These are phyloP conservation scores for Trichopoda pennipes DNA, from an alignment of 2,888 invertebrate genomes.

Conservation along the genomic window DNA sequence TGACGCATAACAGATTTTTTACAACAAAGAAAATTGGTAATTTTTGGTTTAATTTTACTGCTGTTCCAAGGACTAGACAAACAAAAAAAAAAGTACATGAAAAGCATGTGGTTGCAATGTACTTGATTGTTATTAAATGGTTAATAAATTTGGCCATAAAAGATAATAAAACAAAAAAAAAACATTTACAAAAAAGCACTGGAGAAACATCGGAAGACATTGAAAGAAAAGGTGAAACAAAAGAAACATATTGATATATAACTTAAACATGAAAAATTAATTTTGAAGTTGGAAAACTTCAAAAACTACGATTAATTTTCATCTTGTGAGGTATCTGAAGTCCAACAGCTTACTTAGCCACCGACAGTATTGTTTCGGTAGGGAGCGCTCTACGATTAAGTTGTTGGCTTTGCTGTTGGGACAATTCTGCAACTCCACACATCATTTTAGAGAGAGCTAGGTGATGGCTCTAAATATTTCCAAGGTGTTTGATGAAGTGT, in stretches of 20 bases:
- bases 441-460: too few relatives aligned
- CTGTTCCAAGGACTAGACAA: slow-evolving; percentile 5
- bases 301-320: too few relatives aligned
- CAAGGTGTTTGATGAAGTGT: too few relatives aligned
- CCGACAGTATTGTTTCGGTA: too few relatives aligned
- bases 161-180: slow-evolving; percentile 17
- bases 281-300: too few relatives aligned
- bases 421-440: too few relatives aligned
- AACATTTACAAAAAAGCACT: neutral
- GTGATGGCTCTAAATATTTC: too few relatives aligned
- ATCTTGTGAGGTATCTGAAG: too few relatives aligned
- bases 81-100: slow-evolving; percentile 19
- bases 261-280: neutral
- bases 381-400: too few relatives aligned
- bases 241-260: neutral
- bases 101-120: slow-evolving; percentile 65
- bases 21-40: slow-evolving; percentile 66
- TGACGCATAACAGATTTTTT: slow-evolving; percentile 67
- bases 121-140: slow-evolving; percentile 62
- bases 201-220: neutral
- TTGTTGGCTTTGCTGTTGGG: too few relatives aligned
- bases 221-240: neutral
- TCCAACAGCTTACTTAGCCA: too few relatives aligned
- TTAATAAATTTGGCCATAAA: slow-evolving; percentile 63
- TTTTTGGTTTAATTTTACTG: slow-evolving; percentile 59